Conservation (phyloP, 2,888 invertebrate species). For the Amorpha juglandis region DNA sequence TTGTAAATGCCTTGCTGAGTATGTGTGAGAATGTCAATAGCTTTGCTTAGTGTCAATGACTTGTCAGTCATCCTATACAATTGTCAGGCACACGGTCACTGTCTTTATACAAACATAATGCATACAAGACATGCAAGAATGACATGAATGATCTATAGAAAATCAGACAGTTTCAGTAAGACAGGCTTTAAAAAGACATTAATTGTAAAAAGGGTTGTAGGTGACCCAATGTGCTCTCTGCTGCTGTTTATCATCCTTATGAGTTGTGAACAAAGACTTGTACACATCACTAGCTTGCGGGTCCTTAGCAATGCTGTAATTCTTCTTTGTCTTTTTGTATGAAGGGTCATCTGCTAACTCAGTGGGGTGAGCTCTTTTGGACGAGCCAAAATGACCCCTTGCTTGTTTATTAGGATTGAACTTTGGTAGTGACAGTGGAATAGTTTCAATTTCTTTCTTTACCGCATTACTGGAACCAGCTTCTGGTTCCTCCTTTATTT, state of each 20-base stretch:
- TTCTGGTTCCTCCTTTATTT: constrained; percentile 68
- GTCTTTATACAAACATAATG: too few species aligned
- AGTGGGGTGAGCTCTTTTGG: constrained; percentile 68
- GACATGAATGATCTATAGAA: too few species aligned
- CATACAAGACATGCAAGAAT: too few species aligned
- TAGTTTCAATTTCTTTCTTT: constrained; percentile 76
- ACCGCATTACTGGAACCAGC: constrained; percentile 57
- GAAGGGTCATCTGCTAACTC: constrained; percentile 86
- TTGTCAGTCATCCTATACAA: too few species aligned
- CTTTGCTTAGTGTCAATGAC: too few species aligned
- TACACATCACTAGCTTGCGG: constrained; percentile 95
- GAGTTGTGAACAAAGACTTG: constrained; percentile 97
- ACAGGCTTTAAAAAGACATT: background rate
- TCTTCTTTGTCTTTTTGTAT: constrained; percentile 90
- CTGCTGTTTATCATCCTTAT: constrained; percentile 93
- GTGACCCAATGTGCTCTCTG: constrained; percentile 98
- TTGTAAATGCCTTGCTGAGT: too few species aligned
- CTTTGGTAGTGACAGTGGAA: constrained; percentile 74
- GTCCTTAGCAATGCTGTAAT: constrained; percentile 95
- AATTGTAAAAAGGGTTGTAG: constrained; percentile 96
- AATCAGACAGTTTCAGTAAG: background rate
- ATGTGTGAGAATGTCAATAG: too few species aligned
- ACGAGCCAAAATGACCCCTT: constrained; percentile 75
- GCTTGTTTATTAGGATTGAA: constrained; percentile 73
- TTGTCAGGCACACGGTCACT: too few species aligned